A percentile compares a stretch with the other conserved stretches of the same genome.
Evolutionary conservation across 2,113 vertebrate genomes (phyloP).

Genomic region (Cromileptes altivelis): DNA sequence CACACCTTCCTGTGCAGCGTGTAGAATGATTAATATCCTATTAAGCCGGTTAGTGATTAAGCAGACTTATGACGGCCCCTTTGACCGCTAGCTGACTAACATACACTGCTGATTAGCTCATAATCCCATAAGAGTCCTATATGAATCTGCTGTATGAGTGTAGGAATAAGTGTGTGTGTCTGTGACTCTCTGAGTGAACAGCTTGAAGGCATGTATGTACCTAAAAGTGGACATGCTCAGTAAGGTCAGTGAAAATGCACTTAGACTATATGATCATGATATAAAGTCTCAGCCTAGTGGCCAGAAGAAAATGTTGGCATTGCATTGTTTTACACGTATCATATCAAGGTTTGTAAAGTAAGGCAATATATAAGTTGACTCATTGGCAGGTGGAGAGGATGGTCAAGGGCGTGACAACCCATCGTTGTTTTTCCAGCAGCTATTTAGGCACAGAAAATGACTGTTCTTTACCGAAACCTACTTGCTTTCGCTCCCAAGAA

Average conservation of each 20-base stretch:
- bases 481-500: too few species aligned
- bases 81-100: conserved; percentile 45
- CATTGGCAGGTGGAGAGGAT: too few species aligned
- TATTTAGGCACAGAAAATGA: too few species aligned
- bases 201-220: conserved; percentile 4
- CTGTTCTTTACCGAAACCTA: too few species aligned
- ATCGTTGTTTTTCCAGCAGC: too few species aligned
- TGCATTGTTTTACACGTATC: too few species aligned
- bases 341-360: too few species aligned
- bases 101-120: conserved; percentile 42
- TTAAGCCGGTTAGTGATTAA: conserved; percentile 56
- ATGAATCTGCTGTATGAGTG: conserved; percentile 40
- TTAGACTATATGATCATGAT: not conserved
- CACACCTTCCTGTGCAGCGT: not conserved
- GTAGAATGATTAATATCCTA: conserved; percentile 50
- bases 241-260: not conserved
- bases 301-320: too few species aligned
- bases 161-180: not conserved
- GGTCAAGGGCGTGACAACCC: too few species aligned
- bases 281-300: not conserved
- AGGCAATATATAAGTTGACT: too few species aligned
- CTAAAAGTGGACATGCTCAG: not conserved
- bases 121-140: conserved; percentile 43
- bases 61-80: conserved; percentile 58
- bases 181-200: not conserved